phyloP scores from a whole-genome alignment of 1,140 invertebrate genomes.

The Musca domestica region DNA sequence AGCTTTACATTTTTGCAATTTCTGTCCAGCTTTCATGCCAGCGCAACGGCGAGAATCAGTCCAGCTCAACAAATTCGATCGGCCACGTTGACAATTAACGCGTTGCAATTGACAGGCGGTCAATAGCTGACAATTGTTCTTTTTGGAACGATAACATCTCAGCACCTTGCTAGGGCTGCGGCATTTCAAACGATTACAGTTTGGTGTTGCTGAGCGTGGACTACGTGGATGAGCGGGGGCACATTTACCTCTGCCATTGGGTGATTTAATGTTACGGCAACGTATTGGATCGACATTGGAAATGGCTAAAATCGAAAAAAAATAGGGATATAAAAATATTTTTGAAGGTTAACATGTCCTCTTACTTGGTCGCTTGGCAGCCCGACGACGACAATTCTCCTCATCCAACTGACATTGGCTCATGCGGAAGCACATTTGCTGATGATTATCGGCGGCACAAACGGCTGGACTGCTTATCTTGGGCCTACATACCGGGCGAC shows the following conservation, averaged over 20 bases:
- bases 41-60: neutral
- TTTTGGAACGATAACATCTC: neutral
- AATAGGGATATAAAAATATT: neutral
- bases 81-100: neutral
- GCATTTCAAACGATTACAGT: neutral
- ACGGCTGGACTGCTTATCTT: neutral
- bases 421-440: neutral
- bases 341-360: neutral
- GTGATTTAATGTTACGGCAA: conserved; percentile 1
- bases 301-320: neutral
- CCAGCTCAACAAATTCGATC: neutral
- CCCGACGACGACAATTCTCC: neutral
- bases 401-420: neutral
- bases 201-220: neutral
- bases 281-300: no score
- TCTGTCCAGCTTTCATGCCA: neutral
- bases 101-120: neutral
- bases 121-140: neutral
- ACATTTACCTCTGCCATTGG: conserved; percentile 1
- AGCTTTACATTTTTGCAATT: neutral
- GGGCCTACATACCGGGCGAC: neutral
- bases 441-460: neutral
- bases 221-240: neutral
- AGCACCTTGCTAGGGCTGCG: neutral
- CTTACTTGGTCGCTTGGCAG: neutral